Base-by-base conservation (phyloP, 2,888 invertebrate species). In the Acanthopleura granulata region DNA sequence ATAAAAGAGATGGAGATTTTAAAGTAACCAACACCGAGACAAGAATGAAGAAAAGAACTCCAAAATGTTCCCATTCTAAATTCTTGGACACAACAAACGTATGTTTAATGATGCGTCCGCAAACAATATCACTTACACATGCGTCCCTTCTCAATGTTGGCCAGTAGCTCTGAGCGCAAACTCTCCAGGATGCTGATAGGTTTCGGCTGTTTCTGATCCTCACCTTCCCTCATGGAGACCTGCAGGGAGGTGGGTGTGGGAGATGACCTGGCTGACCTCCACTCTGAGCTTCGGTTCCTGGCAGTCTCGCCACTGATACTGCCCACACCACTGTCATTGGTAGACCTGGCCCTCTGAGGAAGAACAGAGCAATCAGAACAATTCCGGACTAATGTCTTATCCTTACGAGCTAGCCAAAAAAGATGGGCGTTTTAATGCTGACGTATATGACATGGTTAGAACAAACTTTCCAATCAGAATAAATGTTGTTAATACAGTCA, bases 171-270 rank as follows among this genome's bases (percentile, higher is more conserved):
- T 50, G 78, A 76, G 27, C 83, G 80, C 29, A 87, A 77, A 69
- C 79, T 85, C 51, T 83, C 81, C 49, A 85, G 78, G 12, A 80
- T 69, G 27, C 73, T 72, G 18, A 81, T 79, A 57, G 57, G 22
- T 57, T 22, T 57, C n/a, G 4, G 3, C 57, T 57, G 57, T 18
- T 22, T 22, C 75, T 85, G 84, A 27, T 87, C 85, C 74, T 87
- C 86, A n/a, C 84, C 83, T 81, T 87, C 87, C 76, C 86, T 87
- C 78, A 84, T 79, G 12, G 82, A 82, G 62, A 86, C 75, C 78
- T 84, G 80, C 74, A 84, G 74, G 62, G 40, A 9, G 3, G 40
- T 40, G 84, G 40, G 40, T 40, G 40, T 40, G 84, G 84, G 62
- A 9, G 40, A 40, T 40, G 40, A 40, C 40, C 40, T 40, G 3